A percentile compares a stretch with the other conserved stretches of the same genome.
phyloP scores from a whole-genome alignment of 2,888 invertebrate species.

The Litoditis marina region DNA sequence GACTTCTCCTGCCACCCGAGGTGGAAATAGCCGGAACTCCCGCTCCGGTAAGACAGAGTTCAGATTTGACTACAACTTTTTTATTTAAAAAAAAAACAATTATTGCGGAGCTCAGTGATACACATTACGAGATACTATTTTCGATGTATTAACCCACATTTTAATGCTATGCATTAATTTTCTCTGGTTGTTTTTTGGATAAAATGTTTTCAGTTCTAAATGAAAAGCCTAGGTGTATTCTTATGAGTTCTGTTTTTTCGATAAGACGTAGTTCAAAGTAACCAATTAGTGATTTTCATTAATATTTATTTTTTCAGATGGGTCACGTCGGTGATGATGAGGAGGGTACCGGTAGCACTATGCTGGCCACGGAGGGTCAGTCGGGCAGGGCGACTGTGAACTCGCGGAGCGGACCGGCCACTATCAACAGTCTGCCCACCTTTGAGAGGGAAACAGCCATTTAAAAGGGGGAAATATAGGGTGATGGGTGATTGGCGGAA shows the following conservation, averaged over 20 bases:
- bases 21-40: constrained; percentile 26
- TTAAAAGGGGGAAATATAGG: constrained; percentile 25
- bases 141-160: no score
- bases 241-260: no score
- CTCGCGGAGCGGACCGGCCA: constrained; percentile 27
- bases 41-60: constrained; percentile 21
- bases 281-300: neutral
- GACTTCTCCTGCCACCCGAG: constrained; percentile 41
- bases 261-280: no score
- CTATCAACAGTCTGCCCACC: constrained; percentile 38
- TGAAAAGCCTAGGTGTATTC: no score
- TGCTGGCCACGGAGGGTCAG: constrained; percentile 2
- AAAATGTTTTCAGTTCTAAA: no score
- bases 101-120: neutral
- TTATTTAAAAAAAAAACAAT: neutral
- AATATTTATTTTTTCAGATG: constrained; percentile 4
- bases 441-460: constrained; percentile 61
- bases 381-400: constrained; percentile 5
- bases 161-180: no score
- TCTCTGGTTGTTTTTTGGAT: no score
- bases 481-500: no score
- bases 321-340: constrained; percentile 8
- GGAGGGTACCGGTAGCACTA: neutral
- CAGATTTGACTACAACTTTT: constrained; percentile 74
- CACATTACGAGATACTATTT: neutral